phyloP scores from a whole-genome alignment of 2,113 vertebrate genomes.

The Pagrus major region DNA sequence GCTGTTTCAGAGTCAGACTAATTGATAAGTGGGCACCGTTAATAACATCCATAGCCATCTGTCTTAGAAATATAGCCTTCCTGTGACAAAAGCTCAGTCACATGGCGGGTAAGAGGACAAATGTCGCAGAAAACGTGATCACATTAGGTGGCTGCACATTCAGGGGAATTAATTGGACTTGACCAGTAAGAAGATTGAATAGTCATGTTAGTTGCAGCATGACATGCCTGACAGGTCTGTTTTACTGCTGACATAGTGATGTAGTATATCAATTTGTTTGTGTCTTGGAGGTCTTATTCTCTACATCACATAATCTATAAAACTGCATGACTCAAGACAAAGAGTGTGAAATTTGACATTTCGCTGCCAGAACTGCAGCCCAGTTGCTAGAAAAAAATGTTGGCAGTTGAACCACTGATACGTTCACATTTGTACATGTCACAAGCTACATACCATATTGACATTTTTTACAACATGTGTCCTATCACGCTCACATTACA shows the following conservation, averaged over 20 bases:
- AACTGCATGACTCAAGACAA: not conserved
- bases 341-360: constrained; percentile 28
- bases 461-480: too few species aligned
- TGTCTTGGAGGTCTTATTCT: constrained; percentile 25
- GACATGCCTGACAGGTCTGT: constrained; percentile 33
- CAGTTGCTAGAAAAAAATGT: too few species aligned
- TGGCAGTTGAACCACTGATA: too few species aligned
- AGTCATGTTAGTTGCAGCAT: constrained; percentile 1
- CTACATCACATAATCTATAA: constrained; percentile 21
- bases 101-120: constrained; percentile 2
- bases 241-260: constrained; percentile 9
- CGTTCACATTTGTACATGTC: too few species aligned
- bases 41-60: constrained; percentile 31
- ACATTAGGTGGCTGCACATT: constrained; percentile 17
- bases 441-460: too few species aligned
- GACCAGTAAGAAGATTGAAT: not conserved
- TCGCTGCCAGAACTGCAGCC: constrained; percentile 19
- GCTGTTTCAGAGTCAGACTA: constrained; percentile 5
- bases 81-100: constrained; percentile 8
- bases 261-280: constrained; percentile 12
- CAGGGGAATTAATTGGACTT: constrained; percentile 45
- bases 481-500: too few species aligned
- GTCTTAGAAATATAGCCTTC: constrained; percentile 10
- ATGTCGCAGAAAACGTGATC: constrained; percentile 29
- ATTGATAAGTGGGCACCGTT: constrained; percentile 48